phyloP scores from a whole-genome alignment of 2,888 invertebrate genomes.

The Hesperia comma region DNA sequence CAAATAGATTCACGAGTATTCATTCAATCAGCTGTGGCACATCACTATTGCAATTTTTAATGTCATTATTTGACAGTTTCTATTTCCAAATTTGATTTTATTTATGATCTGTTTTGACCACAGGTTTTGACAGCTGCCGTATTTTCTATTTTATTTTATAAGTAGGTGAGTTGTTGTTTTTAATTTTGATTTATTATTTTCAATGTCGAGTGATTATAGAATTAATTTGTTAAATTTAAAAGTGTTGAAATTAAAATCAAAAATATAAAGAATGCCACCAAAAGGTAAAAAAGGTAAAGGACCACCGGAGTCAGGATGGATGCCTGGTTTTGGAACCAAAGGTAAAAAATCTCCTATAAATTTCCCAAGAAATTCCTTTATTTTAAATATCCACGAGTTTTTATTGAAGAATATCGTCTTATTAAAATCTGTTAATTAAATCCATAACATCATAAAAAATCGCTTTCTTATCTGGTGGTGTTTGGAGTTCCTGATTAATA shows the following conservation, averaged over 20 bases:
- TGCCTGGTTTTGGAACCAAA: slow-evolving; percentile 76
- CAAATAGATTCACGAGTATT: too few relatives aligned
- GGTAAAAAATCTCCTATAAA: slow-evolving; percentile 52
- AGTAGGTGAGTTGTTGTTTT: slow-evolving; percentile 46
- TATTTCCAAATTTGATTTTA: slow-evolving; percentile 38
- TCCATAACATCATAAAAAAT: too few relatives aligned
- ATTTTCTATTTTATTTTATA: slow-evolving; percentile 38
- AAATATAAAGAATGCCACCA: slow-evolving; percentile 60
- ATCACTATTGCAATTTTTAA: slow-evolving; percentile 19
- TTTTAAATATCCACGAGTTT: too few relatives aligned
- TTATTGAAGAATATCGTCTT: too few relatives aligned
- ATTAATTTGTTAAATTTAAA: slow-evolving; percentile 41
- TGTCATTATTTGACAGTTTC: slow-evolving; percentile 15
- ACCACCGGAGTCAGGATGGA: slow-evolving; percentile 77
- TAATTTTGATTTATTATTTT: slow-evolving; percentile 38
- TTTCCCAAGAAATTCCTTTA: too few relatives aligned
- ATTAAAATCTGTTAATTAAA: too few relatives aligned
- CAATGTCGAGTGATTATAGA: slow-evolving; percentile 46
- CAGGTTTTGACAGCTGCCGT: slow-evolving; percentile 27
- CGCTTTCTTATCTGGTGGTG: too few relatives aligned
- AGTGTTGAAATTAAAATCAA: slow-evolving; percentile 41
- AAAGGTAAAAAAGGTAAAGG: slow-evolving; percentile 66
- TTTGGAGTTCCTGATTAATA: too few relatives aligned
- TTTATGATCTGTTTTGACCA: background rate
- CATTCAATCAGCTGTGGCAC: background rate